These are phyloP conservation scores for Chelonus insularis DNA, from an alignment of 1,140 invertebrate species.

Conservation along the genomic window DNA sequence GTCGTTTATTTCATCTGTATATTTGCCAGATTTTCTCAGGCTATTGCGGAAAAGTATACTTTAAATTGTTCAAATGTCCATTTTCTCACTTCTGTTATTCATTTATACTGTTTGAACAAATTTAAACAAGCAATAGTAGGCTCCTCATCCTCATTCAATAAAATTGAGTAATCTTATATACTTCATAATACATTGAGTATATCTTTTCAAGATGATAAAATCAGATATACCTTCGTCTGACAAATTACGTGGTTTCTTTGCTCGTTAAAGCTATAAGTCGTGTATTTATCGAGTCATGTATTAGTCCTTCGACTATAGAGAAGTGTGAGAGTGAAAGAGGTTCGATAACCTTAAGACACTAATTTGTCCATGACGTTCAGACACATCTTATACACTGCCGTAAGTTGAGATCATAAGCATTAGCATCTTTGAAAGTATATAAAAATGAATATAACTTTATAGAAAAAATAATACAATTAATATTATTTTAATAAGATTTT, in stretches of 20 bases:
- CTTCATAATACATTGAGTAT: neutral
- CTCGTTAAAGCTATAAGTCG: conserved; percentile 1
- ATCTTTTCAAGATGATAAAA: neutral
- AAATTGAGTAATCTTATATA: neutral
- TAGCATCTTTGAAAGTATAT: too few relatives aligned
- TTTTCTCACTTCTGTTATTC: neutral
- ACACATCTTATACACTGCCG: neutral
- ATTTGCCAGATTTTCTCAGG: conserved; percentile 20
- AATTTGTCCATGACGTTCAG: conserved; percentile 7
- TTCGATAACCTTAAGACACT: conserved; percentile 13
- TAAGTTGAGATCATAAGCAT: too few relatives aligned
- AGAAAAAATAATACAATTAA: too few relatives aligned
- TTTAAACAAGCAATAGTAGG: too few relatives aligned
- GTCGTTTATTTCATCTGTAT: conserved; percentile 8
- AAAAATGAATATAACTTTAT: too few relatives aligned
- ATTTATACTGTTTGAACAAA: neutral
- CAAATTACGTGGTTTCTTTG: conserved; percentile 10
- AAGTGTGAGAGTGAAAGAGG: neutral
- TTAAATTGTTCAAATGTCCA: neutral
- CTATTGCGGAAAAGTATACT: neutral
- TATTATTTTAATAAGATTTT: too few relatives aligned
- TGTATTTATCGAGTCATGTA: conserved; percentile 6
- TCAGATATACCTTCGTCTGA: neutral
- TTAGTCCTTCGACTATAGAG: neutral
- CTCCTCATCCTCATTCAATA: conserved; percentile 4